A percentile compares a stretch with the other conserved stretches of the same genome.
These are phyloP conservation scores for Perizoma flavofasciatum DNA, from an alignment of 2,888 invertebrate genomes.

Conservation along the genomic window DNA sequence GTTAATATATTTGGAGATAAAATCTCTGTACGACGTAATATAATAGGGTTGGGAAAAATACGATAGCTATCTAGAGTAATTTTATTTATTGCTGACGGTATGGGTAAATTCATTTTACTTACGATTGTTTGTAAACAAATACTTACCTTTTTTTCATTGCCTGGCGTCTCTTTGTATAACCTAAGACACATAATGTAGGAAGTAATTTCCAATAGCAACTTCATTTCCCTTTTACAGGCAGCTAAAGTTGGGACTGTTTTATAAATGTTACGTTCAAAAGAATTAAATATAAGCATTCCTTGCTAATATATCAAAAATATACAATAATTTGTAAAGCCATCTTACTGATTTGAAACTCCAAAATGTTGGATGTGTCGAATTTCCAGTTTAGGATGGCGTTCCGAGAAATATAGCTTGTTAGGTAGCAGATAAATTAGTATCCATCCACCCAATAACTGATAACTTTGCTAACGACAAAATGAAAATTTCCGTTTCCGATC, in stretches of 20 bases:
- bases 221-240: too few species aligned
- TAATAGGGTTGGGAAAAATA: constrained; percentile 12
- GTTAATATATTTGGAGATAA: constrained; percentile 20
- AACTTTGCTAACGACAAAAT: too few species aligned
- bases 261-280: too few species aligned
- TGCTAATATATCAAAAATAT: too few species aligned
- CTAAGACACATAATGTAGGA: too few species aligned
- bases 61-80: constrained; percentile 1
- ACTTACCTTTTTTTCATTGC: too few species aligned
- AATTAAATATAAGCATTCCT: too few species aligned
- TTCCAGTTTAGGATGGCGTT: neutral
- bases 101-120: constrained; percentile 3
- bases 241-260: too few species aligned
- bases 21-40: constrained; percentile 16
- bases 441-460: too few species aligned
- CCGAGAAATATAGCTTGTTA: neutral
- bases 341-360: neutral
- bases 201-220: too few species aligned
- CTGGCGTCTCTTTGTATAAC: too few species aligned
- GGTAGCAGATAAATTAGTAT: neutral
- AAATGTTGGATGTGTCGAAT: neutral
- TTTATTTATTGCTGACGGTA: constrained; percentile 3
- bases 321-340: neutral
- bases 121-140: neutral
- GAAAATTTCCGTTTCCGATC: too few species aligned